These are phyloP conservation scores for Acanthurus leucopareius DNA, from an alignment of 2,797 vertebrate species.

Conservation along the genomic window DNA sequence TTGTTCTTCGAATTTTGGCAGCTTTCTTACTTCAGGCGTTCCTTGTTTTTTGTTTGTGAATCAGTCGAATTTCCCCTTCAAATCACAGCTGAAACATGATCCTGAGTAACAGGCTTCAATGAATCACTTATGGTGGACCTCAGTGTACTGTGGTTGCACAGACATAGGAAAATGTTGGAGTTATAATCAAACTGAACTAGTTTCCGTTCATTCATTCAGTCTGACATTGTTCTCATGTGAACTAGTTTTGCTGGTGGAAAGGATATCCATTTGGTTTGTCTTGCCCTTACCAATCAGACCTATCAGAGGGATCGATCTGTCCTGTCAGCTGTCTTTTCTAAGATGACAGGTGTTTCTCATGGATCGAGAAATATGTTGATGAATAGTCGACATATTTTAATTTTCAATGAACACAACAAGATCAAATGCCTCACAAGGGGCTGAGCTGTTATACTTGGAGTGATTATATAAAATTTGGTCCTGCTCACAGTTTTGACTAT, in stretches of 20 bases:
- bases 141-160: not conserved
- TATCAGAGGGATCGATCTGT: not conserved
- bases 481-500: not conserved
- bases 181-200: not conserved
- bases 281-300: not conserved
- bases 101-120: not conserved
- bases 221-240: not conserved
- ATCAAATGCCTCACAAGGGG: no score
- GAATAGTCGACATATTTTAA: no score
- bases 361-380: no score
- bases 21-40: constrained; percentile 1
- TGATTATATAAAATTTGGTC: not conserved
- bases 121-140: not conserved
- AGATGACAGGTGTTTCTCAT: no score
- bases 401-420: no score
- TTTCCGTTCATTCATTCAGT: not conserved
- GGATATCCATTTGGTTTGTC: not conserved
- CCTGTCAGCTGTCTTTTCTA: not conserved
- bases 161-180: not conserved
- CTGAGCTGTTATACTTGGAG: not conserved
- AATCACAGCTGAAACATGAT: constrained; percentile 37
- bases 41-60: constrained; percentile 27
- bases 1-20: constrained; percentile 2
- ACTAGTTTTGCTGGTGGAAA: not conserved
- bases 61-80: constrained; percentile 1